These are phyloP conservation scores for Callosobruchus maculatus DNA, from an alignment of 2,888 invertebrate species.

Conservation along the genomic window DNA sequence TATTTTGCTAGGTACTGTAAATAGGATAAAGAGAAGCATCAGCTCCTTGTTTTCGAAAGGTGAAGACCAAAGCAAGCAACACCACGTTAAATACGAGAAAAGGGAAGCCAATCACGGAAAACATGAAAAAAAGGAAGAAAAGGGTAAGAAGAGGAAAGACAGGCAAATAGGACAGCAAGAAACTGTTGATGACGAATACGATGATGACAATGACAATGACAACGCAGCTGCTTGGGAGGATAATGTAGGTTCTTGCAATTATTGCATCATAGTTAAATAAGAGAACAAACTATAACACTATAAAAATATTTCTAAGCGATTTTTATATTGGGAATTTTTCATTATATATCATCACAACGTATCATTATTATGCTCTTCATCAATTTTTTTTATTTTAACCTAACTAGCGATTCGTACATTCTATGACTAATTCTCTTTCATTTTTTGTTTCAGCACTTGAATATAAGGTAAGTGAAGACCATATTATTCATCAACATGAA, in stretches of 20 bases:
- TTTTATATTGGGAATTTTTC: no score
- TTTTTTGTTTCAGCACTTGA: neutral
- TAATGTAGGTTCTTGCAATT: neutral
- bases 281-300: no score
- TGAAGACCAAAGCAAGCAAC: slow-evolving; percentile 15
- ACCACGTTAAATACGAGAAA: slow-evolving; percentile 8
- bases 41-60: slow-evolving; percentile 29
- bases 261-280: no score
- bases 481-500: no score
- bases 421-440: neutral
- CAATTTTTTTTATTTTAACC: no score
- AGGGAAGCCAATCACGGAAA: slow-evolving; percentile 11
- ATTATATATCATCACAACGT: no score
- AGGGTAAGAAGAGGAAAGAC: slow-evolving; percentile 17
- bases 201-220: slow-evolving; percentile 36
- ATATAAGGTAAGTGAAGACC: neutral
- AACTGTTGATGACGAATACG: slow-evolving; percentile 20
- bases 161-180: slow-evolving; percentile 17
- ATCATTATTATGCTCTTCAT: no score
- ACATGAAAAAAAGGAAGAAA: slow-evolving; percentile 37
- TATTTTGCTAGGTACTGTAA: slow-evolving; percentile 30
- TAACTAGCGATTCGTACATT: neutral
- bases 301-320: no score
- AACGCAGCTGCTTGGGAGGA: slow-evolving; percentile 14
- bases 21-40: slow-evolving; percentile 46